Evolutionary conservation across 2,797 vertebrate species (phyloP), one percentile per base, ranked within the genome.

Genomic region (Pogonophryne albipinna): DNA sequence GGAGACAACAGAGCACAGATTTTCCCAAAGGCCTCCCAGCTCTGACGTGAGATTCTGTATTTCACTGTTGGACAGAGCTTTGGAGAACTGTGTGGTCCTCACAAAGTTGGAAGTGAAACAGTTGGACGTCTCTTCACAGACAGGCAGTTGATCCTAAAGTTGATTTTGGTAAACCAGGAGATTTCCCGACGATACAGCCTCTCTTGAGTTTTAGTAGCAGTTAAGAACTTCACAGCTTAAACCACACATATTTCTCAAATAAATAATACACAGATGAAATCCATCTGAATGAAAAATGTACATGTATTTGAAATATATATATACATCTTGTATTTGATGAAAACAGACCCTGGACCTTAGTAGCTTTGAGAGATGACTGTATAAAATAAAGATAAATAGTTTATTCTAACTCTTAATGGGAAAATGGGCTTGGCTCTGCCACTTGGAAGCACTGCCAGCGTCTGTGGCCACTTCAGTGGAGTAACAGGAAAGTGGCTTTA

Each of bases 401-500:
- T 94, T 93, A 93, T 90, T 89, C 85, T 82, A 89, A 83, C 83
- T 87, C 86, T 80, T 91, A 92, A 93, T 87, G 88, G 87, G 81
- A 82, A 84, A 81, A 71, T 71, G 75, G 67, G 55, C 66, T 81
- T 76, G 74, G 85, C 74, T 88, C 70, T 77, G 51, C 51, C 23
- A 64, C 55, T 62, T 23, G 10, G 57, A 74, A 70, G 20, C 20
- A 7, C 53, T 82, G 71, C 80, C 87, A 84, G 71, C 45, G 8
- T 82, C 55, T 87, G 76, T 61, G 78, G 82, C 67, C 64, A 72
- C 58, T 67, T 81, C 59, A 84, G 46, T 83, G 76, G 66, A 72
- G 52, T 70, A 61, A 74, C 44, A 68, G 74, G 15, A 76, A 66
- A 74, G 65, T 69, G 67, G 44, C 71, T 85, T 85, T 38, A 64